A percentile compares a stretch with the other conserved stretches of the same genome.
phyloP scores from a whole-genome alignment of 2,797 vertebrate genomes.

The Babyrousa celebensis region DNA sequence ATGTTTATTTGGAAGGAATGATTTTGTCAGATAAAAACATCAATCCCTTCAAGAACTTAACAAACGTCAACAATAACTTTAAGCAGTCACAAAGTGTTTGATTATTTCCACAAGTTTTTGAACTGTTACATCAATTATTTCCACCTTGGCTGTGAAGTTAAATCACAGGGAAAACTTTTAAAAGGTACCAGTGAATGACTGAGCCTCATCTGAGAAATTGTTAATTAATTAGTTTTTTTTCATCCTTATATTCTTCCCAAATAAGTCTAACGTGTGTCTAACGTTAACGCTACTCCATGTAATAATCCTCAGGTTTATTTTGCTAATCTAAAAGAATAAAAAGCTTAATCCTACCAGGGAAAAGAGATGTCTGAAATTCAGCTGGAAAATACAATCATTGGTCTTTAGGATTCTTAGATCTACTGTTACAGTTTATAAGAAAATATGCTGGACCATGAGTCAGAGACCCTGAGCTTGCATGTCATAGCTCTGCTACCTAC shows the following conservation, averaged over 20 bases:
- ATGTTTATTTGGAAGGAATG: slow-evolving; percentile 28
- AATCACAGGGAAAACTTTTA: neutral
- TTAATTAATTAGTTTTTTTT: neutral
- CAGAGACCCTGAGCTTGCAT: neutral
- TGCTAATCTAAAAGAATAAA: slow-evolving; percentile 36
- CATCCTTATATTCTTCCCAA: neutral
- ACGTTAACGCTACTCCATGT: neutral
- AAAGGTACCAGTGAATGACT: slow-evolving; percentile 1
- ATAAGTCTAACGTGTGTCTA: slow-evolving; percentile 20
- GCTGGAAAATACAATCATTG: slow-evolving; percentile 30
- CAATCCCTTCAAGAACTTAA: slow-evolving; percentile 53
- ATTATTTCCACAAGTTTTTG: slow-evolving; percentile 53
- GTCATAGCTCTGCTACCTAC: neutral
- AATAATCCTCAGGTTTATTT: slow-evolving; percentile 41
- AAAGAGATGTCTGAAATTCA: slow-evolving; percentile 59
- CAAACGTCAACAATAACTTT: slow-evolving; percentile 33
- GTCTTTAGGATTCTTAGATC: slow-evolving; percentile 18
- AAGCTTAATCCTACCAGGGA: neutral
- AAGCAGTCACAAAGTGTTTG: slow-evolving; percentile 6
- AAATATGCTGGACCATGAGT: neutral
- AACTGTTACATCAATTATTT: neutral
- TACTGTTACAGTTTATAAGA: slow-evolving; percentile 1
- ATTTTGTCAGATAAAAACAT: slow-evolving; percentile 58
- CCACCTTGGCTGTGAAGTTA: neutral
- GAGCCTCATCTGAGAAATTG: neutral